Evolutionary conservation across 2,888 invertebrate species (phyloP), one percentile per base, ranked within the genome.

Genomic region (Schizotus pectinicornis): DNA sequence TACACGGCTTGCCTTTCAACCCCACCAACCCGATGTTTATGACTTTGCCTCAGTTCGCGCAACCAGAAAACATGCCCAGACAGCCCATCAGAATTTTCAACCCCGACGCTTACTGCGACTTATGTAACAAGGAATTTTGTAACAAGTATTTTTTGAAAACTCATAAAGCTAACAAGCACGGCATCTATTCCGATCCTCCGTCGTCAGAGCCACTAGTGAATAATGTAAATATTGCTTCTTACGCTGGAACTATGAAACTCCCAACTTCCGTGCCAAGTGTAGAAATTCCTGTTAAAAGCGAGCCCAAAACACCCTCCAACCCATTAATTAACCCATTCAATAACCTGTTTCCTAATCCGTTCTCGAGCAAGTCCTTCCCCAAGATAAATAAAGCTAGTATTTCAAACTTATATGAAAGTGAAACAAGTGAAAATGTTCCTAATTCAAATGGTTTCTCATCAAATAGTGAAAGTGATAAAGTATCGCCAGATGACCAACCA

Each of bases 111-210:
- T 98, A 94, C 80, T 98, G 98, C 80, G 95, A 96, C 77, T 85
- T 97, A 58, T 98, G 98, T 84, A 95, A 97, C 82, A 95, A 97
- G 78, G 98, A 98, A 81, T 98, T 98, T 81, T 98, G 98, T 82
- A 97, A 98, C 83, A 97, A 97, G 78, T 97, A 98, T 81, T 98
- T 97, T 80, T 84, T 98, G 22, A 97, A 98, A 81, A 98, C 98
- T 56, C 98, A 98, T 82, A 95, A 95, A 79, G 95, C 97, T 32
- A 97, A 97, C 80, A 97, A 96, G 76, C 98, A 98, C 79, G 96
- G 96, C 30, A 95, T 98, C 67, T 94, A 94, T 63, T 72, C 76
- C 34, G 80, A 80, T 64, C 74, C 74, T 30, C 72, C 75, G 8
- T 72, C 69, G 22, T 68, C 67, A 14, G 69, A 71, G 52, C 57